Conservation (phyloP, 1,140 invertebrate genomes). For the Macrobrachium rosenbergii region DNA sequence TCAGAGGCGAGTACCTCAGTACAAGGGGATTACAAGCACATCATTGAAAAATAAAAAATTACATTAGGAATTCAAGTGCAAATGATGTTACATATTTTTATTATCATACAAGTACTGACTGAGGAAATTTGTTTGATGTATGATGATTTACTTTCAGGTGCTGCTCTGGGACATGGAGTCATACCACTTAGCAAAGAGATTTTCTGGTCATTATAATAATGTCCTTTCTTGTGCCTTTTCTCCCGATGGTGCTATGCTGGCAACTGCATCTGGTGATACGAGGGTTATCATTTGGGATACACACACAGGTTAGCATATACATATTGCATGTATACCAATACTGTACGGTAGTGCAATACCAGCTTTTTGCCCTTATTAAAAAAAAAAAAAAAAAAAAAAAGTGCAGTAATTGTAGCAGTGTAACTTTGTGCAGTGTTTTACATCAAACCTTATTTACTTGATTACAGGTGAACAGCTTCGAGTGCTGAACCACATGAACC, state of each 20-base stretch:
- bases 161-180: constrained; percentile 72
- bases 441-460: too few relatives aligned
- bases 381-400: too few relatives aligned
- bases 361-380: too few relatives aligned
- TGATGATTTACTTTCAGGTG: constrained; percentile 68
- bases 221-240: constrained; percentile 74
- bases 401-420: too few relatives aligned
- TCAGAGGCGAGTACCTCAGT: too few relatives aligned
- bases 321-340: too few relatives aligned
- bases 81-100: not conserved
- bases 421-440: too few relatives aligned
- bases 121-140: not conserved
- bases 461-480: constrained; percentile 57
- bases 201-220: constrained; percentile 74
- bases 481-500: constrained; percentile 71
- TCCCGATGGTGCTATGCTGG: constrained; percentile 74
- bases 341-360: too few relatives aligned
- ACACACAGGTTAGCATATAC: constrained; percentile 68
- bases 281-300: constrained; percentile 75
- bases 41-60: too few relatives aligned
- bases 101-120: not conserved
- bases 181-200: constrained; percentile 68
- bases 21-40: too few relatives aligned
- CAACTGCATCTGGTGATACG: constrained; percentile 75
- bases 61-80: not conserved